Percentiles rank a stretch among this genome's conserved stretches.
phyloP scores from a whole-genome alignment of 2,113 vertebrate genomes.

The Oreochromis aureus region DNA sequence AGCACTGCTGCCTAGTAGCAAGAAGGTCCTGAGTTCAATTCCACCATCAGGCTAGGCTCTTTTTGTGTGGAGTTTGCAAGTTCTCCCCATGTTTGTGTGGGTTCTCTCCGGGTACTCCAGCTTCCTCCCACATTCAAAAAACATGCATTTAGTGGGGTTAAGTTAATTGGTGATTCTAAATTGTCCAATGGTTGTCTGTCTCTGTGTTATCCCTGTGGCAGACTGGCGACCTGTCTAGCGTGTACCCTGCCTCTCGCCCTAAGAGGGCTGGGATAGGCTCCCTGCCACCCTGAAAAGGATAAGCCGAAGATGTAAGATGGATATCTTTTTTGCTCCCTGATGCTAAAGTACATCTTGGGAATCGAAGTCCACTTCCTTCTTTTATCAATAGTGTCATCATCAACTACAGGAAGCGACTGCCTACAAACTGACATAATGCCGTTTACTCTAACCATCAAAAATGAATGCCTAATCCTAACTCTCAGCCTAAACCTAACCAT shows the following conservation, averaged over 20 bases:
- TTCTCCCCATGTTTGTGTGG: not conserved
- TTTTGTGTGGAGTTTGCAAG: not conserved
- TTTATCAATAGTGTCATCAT: not conserved
- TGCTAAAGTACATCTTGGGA: not conserved
- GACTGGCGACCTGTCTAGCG: not conserved
- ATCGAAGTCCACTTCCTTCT: not conserved
- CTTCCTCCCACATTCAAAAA: not conserved
- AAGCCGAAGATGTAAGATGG: not conserved
- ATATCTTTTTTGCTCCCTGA: not conserved
- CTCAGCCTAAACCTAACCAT: not conserved
- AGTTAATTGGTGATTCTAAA: not conserved
- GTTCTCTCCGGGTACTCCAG: not conserved
- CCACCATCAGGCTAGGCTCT: fast-evolving
- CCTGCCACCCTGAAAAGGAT: not conserved
- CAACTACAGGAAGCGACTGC: not conserved
- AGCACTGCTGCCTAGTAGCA: not conserved
- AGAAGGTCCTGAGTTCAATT: not conserved
- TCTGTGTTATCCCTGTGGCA: not conserved
- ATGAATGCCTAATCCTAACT: not conserved
- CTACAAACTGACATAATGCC: not conserved
- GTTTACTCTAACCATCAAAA: not conserved
- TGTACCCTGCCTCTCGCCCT: not conserved
- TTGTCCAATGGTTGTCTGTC: not conserved
- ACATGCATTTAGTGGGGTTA: not conserved
- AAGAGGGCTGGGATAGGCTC: not conserved